Evolutionary conservation across 1,140 invertebrate species (phyloP).

Genomic region (Vanessa tameamea): DNA sequence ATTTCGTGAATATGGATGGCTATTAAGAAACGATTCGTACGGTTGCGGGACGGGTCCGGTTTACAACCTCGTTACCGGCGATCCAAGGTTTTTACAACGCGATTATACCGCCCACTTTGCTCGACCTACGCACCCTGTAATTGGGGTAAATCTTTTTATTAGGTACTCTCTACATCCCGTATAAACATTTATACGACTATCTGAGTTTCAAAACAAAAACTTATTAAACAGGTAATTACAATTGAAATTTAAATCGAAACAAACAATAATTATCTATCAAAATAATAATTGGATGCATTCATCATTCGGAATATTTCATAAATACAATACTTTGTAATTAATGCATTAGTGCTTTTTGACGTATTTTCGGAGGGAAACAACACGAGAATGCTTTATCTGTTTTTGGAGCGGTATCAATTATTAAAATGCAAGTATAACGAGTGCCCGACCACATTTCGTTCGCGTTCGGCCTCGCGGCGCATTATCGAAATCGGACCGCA

Average conservation of each 20-base stretch:
- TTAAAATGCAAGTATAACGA: conserved; percentile 76
- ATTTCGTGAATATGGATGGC: conserved; percentile 37
- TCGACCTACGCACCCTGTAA: conserved; percentile 58
- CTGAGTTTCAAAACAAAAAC: conserved; percentile 5
- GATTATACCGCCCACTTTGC: conserved; percentile 62
- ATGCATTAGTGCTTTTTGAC: conserved; percentile 31
- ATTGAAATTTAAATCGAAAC: conserved; percentile 31
- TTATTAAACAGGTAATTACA: conserved; percentile 4
- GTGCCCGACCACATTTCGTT: conserved; percentile 69
- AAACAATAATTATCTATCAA: conserved; percentile 38
- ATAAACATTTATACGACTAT: conserved; percentile 25
- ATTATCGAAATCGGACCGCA: conserved; percentile 78
- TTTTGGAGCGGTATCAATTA: conserved; percentile 68
- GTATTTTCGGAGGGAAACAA: conserved; percentile 46
- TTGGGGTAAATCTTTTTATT: conserved; percentile 71
- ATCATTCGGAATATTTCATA: conserved; percentile 34
- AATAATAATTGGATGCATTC: conserved; percentile 42
- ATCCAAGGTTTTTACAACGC: conserved; percentile 67
- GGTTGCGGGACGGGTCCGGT: conserved; percentile 60
- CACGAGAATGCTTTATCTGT: conserved; percentile 65
- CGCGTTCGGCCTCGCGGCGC: conserved; percentile 64
- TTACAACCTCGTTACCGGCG: conserved; percentile 70
- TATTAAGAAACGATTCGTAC: conserved; percentile 55
- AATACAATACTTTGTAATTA: conserved; percentile 31
- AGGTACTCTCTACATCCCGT: conserved; percentile 28